These are phyloP conservation scores for Aleiodes leptofemur DNA, from an alignment of 2,888 invertebrate genomes.

Conservation along the genomic window DNA sequence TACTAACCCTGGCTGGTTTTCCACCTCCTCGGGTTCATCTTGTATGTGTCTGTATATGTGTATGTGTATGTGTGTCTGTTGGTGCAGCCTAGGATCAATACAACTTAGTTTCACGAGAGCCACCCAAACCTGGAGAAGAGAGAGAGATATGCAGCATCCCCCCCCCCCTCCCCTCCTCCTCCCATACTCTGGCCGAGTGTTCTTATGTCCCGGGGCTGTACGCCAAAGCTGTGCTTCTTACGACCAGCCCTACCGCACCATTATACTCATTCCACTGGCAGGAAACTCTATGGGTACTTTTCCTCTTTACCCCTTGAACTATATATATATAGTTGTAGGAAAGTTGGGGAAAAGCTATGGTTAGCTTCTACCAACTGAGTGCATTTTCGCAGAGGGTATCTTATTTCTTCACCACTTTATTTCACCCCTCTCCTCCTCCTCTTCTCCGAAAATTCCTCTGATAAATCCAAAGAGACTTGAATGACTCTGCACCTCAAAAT, in stretches of 20 bases:
- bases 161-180: too few relatives aligned
- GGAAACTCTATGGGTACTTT: neutral
- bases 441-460: neutral
- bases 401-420: neutral
- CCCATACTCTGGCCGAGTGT: constrained; percentile 62
- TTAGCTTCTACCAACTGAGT: constrained; percentile 28
- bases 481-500: neutral
- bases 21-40: constrained; percentile 62
- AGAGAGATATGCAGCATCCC: constrained; percentile 57
- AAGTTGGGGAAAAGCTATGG: constrained; percentile 53
- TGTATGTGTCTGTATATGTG: neutral
- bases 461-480: neutral
- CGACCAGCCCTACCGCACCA: constrained; percentile 53
- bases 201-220: constrained; percentile 72
- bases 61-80: constrained; percentile 8
- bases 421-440: neutral
- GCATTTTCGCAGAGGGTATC: neutral
- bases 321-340: constrained; percentile 2
- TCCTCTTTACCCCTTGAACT: constrained; percentile 12
- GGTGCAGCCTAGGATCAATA: constrained; percentile 73
- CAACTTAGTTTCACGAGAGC: constrained; percentile 73
- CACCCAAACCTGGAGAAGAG: constrained; percentile 55
- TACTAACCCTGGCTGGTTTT: constrained; percentile 74
- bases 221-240: constrained; percentile 65
- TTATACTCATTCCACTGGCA: constrained; percentile 41